Conservation (phyloP, 2,113 vertebrate species). For the Lepus timidus region DNA sequence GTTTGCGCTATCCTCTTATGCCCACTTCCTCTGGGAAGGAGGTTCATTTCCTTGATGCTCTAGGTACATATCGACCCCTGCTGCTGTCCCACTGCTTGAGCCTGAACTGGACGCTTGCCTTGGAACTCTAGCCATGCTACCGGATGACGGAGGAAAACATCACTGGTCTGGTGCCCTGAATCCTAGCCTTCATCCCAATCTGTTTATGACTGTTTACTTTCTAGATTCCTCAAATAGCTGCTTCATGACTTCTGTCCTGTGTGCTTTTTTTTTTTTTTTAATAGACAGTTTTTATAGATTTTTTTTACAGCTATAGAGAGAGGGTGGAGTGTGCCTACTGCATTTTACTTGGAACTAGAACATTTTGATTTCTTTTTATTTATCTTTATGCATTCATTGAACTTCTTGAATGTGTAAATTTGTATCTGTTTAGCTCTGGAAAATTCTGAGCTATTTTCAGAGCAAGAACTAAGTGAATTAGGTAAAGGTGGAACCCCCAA, state of each 20-base stretch:
- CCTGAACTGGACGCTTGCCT: conserved; percentile 33
- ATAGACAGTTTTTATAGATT: neutral
- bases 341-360: conserved; percentile 44
- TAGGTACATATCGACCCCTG: neutral
- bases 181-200: neutral
- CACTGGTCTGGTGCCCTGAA: neutral
- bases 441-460: conserved; percentile 49
- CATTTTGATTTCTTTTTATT: neutral
- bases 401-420: conserved; percentile 30
- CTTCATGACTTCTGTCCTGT: neutral
- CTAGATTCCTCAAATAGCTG: conserved; percentile 6
- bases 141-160: too few relatives aligned
- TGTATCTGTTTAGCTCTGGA: conserved; percentile 30
- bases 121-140: neutral
- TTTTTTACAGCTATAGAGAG: neutral
- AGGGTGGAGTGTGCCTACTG: neutral
- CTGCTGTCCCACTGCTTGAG: neutral
- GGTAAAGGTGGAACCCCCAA: neutral
- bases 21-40: neutral
- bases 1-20: neutral
- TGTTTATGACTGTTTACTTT: neutral
- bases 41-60: neutral
- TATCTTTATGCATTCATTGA: neutral
- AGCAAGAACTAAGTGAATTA: neutral
- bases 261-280: too few relatives aligned